Base-by-base conservation (phyloP, 2,797 vertebrate genomes). In the Loris lydekkerianus region DNA sequence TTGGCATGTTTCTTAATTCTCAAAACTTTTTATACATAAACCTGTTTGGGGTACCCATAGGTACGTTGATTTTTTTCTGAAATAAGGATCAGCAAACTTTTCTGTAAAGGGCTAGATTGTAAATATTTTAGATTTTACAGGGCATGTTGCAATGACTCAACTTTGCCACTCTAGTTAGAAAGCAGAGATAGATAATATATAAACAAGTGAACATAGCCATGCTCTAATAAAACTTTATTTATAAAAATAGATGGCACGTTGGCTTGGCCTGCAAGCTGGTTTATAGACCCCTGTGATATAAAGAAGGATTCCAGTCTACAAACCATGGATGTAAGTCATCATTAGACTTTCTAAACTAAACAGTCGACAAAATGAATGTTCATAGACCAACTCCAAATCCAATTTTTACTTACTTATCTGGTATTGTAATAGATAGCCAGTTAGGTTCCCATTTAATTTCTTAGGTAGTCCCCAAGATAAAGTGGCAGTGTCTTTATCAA, bases 381-480 rank as follows among this genome's bases (percentile, higher is more conserved):
- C 21, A n/a, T 8, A 77, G 3, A 7, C 1, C 31, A 23, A 29
- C 10, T n/a, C 34, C 29, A 29, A 60, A 14, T 46, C 67, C 69
- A 86, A 1, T 2, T 25, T 93, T 53, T 63, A 99, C 99, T 10
- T 99, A 99, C 99, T 99, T 94, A 99, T 99, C 98, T 99, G 99
- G 96, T 99, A 99, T 61, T 99, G 99, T 23, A 99, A 98, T 76
- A 99, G 63, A 95, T 99, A 99, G 67, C 99, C 98, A 0, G 98
- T 99, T 80, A 99, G 98, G 97, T 99, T 98, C 78, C 99, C 99
- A 40, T 99, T 99, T 63, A 99, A 97, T 91, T 99, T 99, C 93
- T 97, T 92, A 5, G 99, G 99, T 21, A 99, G 98, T 29, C 99
- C 98, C 99, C 99, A 99, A 3, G 98, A 98, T 67, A 99, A 96